Conservation (phyloP, 2,113 vertebrate genomes). For the Haplochromis vanheusdeni region DNA sequence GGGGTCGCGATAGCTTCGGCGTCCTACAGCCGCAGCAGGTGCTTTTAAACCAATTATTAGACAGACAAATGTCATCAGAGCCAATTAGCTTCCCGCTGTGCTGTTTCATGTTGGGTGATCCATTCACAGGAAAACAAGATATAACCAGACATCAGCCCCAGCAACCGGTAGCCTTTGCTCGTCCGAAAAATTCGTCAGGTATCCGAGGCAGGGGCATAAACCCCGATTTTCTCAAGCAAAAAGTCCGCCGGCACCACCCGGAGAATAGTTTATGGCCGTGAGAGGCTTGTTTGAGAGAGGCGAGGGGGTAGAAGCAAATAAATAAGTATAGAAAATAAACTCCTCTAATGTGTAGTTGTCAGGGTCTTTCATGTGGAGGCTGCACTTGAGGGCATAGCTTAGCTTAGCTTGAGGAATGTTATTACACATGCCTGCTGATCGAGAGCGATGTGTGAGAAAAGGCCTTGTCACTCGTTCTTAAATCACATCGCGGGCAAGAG, state of each 20-base stretch:
- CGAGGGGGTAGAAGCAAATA: conserved; percentile 30
- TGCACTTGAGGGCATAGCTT: conserved; percentile 63
- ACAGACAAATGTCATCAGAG: conserved; percentile 51
- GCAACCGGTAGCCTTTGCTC: neutral
- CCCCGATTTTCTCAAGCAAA: neutral
- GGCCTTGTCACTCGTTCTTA: conserved; percentile 54
- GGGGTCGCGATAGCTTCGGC: neutral
- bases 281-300: conserved; percentile 45
- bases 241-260: conserved; percentile 3
- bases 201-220: neutral
- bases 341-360: conserved; percentile 56
- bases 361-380: conserved; percentile 63
- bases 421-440: conserved; percentile 63
- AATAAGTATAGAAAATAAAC: conserved; percentile 62
- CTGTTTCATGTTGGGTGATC: conserved; percentile 7
- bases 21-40: conserved; percentile 45
- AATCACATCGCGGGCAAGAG: conserved; percentile 42
- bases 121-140: conserved; percentile 22
- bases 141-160: neutral
- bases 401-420: conserved; percentile 61
- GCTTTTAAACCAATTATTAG: conserved; percentile 59
- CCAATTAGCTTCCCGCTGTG: conserved; percentile 57
- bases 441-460: conserved; percentile 64
- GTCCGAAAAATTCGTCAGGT: neutral
- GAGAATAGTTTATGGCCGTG: conserved; percentile 41